Conservation (phyloP, 2,888 invertebrate species). For the Amiota mariae region DNA sequence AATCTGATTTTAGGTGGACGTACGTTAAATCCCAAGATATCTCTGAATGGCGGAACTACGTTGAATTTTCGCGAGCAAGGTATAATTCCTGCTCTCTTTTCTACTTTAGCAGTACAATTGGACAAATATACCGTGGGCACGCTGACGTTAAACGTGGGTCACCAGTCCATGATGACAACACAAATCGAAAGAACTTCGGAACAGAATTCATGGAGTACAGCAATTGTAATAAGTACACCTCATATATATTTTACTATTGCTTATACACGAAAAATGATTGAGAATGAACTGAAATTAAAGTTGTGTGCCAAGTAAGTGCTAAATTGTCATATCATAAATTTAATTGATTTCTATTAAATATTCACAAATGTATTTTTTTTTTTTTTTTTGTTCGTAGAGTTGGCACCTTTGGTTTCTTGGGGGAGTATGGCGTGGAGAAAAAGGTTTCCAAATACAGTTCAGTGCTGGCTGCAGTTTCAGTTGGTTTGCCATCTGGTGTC, state of each 20-base stretch:
- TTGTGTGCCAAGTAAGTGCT: slow-evolving; percentile 81
- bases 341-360: neutral
- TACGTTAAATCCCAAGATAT: slow-evolving; percentile 56
- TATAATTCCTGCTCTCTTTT: slow-evolving; percentile 83
- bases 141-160: slow-evolving; percentile 84
- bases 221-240: slow-evolving; percentile 87
- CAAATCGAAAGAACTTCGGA: slow-evolving; percentile 86
- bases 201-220: slow-evolving; percentile 79
- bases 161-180: slow-evolving; percentile 85
- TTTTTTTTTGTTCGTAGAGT: too few species aligned
- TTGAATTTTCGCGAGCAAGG: slow-evolving; percentile 86
- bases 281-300: slow-evolving; percentile 85
- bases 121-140: slow-evolving; percentile 92
- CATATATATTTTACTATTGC: slow-evolving; percentile 85
- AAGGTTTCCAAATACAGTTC: slow-evolving; percentile 93
- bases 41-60: slow-evolving; percentile 80
- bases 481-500: slow-evolving; percentile 92
- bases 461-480: slow-evolving; percentile 86
- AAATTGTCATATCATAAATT: neutral
- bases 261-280: slow-evolving; percentile 86
- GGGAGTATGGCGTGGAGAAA: slow-evolving; percentile 95
- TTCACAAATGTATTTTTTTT: slow-evolving; percentile 19
- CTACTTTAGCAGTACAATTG: slow-evolving; percentile 88
- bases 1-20: slow-evolving; percentile 56
- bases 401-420: slow-evolving; percentile 88